Evolutionary conservation across 2,797 vertebrate genomes (phyloP), one percentile per base, ranked within the genome.

Genomic region (Hydrophis major): DNA sequence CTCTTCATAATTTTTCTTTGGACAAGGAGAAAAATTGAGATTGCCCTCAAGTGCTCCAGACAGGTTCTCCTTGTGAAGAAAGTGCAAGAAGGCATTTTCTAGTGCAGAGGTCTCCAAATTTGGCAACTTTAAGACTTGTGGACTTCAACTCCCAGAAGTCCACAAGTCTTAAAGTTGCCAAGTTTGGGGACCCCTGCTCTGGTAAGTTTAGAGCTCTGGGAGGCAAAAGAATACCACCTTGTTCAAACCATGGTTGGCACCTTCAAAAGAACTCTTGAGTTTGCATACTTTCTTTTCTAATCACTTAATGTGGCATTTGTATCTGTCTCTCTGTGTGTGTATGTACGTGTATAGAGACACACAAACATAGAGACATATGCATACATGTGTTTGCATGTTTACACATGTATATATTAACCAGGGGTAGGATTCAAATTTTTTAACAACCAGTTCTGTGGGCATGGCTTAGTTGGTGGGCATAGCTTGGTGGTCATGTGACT

Each of bases 261-360:
- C 28, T n/a, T n/a, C 63, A 66, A 66, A 66, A 66, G 12, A 13
- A 66, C 63, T 6, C 63, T n/a, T 6, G 63, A 12, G 63, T 66
- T n/a, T n/a, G 4, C 28, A 66, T 13, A 66, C 28, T 66, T 66
- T 13, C 63, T 66, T 66, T 66, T 78, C 74, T 78, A 42, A 78
- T 3, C 37, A 78, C 74, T 83, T 42, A 83, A 25, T 25, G 18
- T 83, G 37, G 10, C 37, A 25, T 47, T 83, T 74, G 2, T 74
- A 2, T 69, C 0, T 32, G 0, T 69, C 0, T 61, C 0, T 60
- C 2, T 61, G 2, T 61, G 0, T 66, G 28, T 66, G 13, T 16
- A 6, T 32, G 14, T 32, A 14, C 5, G n/a, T 69, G 63, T 69
- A 32, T 69, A 32, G 32, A 18, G 14, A 69, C n/a, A 61, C 60